Base-by-base conservation (phyloP, 2,113 vertebrate genomes). In the Zosterops borbonicus region DNA sequence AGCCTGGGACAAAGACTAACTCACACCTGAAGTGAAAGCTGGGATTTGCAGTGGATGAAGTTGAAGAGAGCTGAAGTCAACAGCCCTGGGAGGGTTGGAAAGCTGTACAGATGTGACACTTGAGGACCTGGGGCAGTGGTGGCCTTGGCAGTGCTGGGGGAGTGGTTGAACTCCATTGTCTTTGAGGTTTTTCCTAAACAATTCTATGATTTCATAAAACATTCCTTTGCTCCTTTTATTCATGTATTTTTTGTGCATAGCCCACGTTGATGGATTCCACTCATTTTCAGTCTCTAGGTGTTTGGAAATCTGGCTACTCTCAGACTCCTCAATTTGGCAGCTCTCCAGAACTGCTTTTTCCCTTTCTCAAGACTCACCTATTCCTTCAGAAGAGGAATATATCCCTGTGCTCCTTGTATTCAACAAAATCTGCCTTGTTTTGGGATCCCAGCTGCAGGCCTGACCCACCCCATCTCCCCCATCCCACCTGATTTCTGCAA, bases 341-440 rank as follows among this genome's bases (percentile, higher is more conserved):
- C 42, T 59, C 41, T 46, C 46, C 75, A 47, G 49, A 53, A 67
- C 12, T 52, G 14, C 19, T 67, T 63, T 84, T 23, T 5, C 35
- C 13, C 52, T 74, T 29, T 63, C 3, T 11, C 41, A 16, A 15
- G 41, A 12, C 24, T 33, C 64, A 46, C 9, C 19, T 23, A 12
- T 52, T 39, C 35, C 37, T 52, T 37, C 39, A 63, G 50, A 28
- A 27, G 74, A 59, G 18, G 42, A 56, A 14, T 9, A 0, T 0
- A 11, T 5, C 20, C 33, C 60, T 12, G 21, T 18, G 9, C 42
- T 35, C 64, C 50, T 16, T 0, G 1, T 1, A 1, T 29, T 41
- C 20, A 15, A 21, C 5, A 46, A 53, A 12, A 0, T 14, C 41
- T 25, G 50, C 23, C 50, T 60, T 53, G 6, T 55, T 60, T 58